phyloP scores from a whole-genome alignment of 2,797 vertebrate species.

The Apogon hyalosoma region DNA sequence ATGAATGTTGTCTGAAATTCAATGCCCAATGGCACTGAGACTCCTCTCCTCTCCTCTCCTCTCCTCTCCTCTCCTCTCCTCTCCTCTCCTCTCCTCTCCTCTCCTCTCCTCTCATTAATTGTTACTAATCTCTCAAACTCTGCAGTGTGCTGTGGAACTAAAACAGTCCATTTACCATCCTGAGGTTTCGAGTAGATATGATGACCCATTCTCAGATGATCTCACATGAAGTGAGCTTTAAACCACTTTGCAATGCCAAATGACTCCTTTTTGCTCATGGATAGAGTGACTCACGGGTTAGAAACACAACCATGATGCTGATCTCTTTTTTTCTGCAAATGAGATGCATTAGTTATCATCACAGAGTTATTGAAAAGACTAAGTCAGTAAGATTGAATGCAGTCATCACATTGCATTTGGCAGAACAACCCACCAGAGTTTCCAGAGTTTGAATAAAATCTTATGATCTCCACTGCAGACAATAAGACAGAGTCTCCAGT shows the following conservation, averaged over 20 bases:
- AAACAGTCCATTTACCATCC: conserved; percentile 43
- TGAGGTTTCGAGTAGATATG: conserved; percentile 51
- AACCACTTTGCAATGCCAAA: conserved; percentile 54
- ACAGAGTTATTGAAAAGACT: conserved; percentile 4
- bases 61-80: conserved; percentile 4
- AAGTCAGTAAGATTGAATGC: background rate
- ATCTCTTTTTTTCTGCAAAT: conserved; percentile 4
- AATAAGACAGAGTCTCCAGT: background rate
- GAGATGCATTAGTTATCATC: background rate
- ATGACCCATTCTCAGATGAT: conserved; percentile 72
- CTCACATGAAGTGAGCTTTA: conserved; percentile 57
- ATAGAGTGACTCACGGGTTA: conserved; percentile 52
- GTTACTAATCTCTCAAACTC: conserved; percentile 55
- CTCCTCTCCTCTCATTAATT: conserved; percentile 20
- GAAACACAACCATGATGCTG: conserved; percentile 27
- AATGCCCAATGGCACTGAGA: conserved; percentile 28
- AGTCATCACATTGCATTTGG: conserved; percentile 4
- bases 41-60: conserved; percentile 26
- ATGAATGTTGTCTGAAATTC: conserved; percentile 60
- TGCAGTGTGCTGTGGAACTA: conserved; percentile 37
- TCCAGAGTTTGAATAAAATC: conserved; percentile 8
- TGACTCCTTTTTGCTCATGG: conserved; percentile 42
- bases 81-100: conserved; percentile 12
- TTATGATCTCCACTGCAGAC: background rate
- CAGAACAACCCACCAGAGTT: conserved; percentile 12